These are phyloP conservation scores for Gobio gobio DNA, from an alignment of 2,113 vertebrate species.

Conservation along the genomic window DNA sequence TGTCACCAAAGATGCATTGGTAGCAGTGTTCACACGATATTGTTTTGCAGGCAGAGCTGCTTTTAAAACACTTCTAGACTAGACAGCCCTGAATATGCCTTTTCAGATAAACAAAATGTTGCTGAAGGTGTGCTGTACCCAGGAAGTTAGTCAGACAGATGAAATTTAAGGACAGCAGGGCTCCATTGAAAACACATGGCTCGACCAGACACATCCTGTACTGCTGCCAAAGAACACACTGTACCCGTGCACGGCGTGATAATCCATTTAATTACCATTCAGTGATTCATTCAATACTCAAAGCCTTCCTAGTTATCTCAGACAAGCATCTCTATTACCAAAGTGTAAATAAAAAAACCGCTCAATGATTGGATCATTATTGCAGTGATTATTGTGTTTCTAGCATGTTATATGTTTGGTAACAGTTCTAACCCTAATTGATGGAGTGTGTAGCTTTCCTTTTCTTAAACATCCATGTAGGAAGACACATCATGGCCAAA, in stretches of 20 bases:
- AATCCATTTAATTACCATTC: not conserved
- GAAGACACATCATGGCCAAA: too few relatives aligned
- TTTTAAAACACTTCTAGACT: not conserved
- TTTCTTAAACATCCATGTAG: too few relatives aligned
- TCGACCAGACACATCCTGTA: slow-evolving; percentile 60
- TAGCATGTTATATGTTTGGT: too few relatives aligned
- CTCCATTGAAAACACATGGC: slow-evolving; percentile 67
- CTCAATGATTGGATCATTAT: too few relatives aligned
- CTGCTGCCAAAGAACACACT: slow-evolving; percentile 65
- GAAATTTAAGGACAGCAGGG: slow-evolving; percentile 59
- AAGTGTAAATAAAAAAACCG: not conserved
- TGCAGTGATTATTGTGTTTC: too few relatives aligned
- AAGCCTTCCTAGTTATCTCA: not conserved
- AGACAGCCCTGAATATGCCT: not conserved
- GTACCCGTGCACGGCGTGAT: not conserved
- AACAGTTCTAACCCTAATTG: too few relatives aligned
- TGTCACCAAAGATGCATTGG: not conserved
- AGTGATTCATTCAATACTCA: not conserved
- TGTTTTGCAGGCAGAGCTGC: not conserved
- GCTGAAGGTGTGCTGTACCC: slow-evolving; percentile 39
- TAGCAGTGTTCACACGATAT: not conserved
- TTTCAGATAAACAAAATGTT: slow-evolving; percentile 9
- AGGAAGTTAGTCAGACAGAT: slow-evolving; percentile 62
- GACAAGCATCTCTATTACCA: not conserved
- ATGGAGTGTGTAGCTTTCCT: too few relatives aligned